phyloP scores from a whole-genome alignment of 1,140 invertebrate genomes.

The Drosophila serrata region DNA sequence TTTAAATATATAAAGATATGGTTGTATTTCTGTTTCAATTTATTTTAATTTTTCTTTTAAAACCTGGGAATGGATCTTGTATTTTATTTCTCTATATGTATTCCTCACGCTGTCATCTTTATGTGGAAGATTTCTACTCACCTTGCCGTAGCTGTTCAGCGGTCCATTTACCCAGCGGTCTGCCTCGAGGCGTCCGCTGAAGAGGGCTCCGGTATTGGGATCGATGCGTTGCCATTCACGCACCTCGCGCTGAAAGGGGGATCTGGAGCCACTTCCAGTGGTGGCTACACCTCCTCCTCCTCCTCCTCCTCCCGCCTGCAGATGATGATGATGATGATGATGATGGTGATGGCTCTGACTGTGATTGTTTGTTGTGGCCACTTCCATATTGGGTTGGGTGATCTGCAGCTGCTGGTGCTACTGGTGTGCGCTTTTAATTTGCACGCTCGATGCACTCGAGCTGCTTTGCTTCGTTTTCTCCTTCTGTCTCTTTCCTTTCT shows the following conservation, averaged over 20 bases:
- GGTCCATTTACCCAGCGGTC: conserved; percentile 85
- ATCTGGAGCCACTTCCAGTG: conserved; percentile 54
- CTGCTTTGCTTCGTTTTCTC: conserved; percentile 32
- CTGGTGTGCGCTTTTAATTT: conserved; percentile 83
- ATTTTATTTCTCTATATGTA: not conserved
- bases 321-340: conserved; percentile 62
- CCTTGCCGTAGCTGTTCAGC: conserved; percentile 84
- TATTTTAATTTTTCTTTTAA: not conserved
- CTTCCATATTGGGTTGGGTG: conserved; percentile 71
- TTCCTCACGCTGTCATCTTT: conserved; percentile 22
- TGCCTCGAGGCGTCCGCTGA: conserved; percentile 84
- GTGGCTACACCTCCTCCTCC: conserved; percentile 4
- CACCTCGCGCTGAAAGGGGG: conserved; percentile 85
- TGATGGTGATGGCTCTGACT: conserved; percentile 72
- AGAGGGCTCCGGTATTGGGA: conserved; percentile 83
- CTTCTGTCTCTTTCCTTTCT: not conserved
- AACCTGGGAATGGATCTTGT: not conserved
- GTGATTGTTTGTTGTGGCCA: conserved; percentile 83
- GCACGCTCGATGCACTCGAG: conserved; percentile 78
- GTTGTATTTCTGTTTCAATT: not conserved
- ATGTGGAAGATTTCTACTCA: conserved; percentile 42
- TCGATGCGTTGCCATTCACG: conserved; percentile 85
- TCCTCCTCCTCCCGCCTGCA: conserved; percentile 29
- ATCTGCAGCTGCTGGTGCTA: conserved; percentile 42
- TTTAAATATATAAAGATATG: not conserved